Evolutionary conservation across 2,888 invertebrate genomes (phyloP).

Genomic region (Pimpla rufipes): DNA sequence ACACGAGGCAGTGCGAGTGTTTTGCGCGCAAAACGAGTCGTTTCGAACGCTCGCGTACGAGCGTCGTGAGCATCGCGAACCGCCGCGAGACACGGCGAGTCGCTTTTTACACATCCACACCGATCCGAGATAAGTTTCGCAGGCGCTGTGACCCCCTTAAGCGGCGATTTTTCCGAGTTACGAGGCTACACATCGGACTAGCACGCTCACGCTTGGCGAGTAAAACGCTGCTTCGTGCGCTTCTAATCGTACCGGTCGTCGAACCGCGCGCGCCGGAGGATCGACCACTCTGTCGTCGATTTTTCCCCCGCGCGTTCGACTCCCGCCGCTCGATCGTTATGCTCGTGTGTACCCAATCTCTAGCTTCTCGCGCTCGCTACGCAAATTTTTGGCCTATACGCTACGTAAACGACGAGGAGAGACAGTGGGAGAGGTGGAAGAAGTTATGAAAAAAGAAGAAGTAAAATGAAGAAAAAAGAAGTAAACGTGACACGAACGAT

Average conservation of each 20-base stretch:
- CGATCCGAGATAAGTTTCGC: too few species aligned
- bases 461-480: conserved; percentile 28
- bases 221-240: conserved; percentile 77
- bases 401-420: conserved; percentile 64
- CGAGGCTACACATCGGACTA: conserved; percentile 7
- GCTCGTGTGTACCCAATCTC: conserved; percentile 78
- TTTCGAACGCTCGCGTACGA: conserved; percentile 52
- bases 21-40: conserved; percentile 10
- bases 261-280: conserved; percentile 15
- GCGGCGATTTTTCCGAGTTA: conserved; percentile 30
- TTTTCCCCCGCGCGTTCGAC: conserved; percentile 25
- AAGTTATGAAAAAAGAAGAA: neutral
- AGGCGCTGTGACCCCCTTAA: neutral
- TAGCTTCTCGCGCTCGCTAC: conserved; percentile 80
- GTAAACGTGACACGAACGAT: conserved; percentile 49
- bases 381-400: conserved; percentile 78
- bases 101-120: too few species aligned
- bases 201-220: conserved; percentile 76
- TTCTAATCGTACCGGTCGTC: conserved; percentile 36
- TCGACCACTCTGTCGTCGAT: conserved; percentile 9
- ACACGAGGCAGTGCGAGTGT: conserved; percentile 68
- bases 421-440: too few species aligned
- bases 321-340: conserved; percentile 63
- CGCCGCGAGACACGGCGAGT: too few species aligned
- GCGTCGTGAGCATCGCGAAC: conserved; percentile 5